These are phyloP conservation scores for Chlorospingus semifuscus DNA, from an alignment of 2,797 vertebrate genomes.

Conservation along the genomic window DNA sequence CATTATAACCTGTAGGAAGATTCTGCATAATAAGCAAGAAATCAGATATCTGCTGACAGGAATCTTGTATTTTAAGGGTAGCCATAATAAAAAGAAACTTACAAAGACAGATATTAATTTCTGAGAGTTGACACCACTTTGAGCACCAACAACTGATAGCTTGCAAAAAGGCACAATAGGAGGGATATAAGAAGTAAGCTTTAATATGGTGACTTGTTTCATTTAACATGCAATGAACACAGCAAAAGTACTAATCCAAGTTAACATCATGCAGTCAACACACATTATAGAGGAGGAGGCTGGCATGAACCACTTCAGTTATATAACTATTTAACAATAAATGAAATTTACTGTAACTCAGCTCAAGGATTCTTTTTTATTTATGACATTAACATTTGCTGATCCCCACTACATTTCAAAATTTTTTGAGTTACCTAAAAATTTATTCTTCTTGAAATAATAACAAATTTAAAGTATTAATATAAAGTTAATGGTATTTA, in stretches of 20 bases:
- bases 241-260: conserved; percentile 46
- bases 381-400: conserved; percentile 49
- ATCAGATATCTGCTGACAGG: conserved; percentile 25
- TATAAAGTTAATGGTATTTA: background rate
- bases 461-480: background rate
- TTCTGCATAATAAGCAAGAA: conserved; percentile 19
- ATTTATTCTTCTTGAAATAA: conserved; percentile 4
- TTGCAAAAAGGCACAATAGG: conserved; percentile 72
- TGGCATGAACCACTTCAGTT: background rate
- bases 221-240: conserved; percentile 65
- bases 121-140: conserved; percentile 72
- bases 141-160: conserved; percentile 70
- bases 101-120: conserved; percentile 72
- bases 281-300: conserved; percentile 1
- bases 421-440: background rate
- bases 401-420: background rate
- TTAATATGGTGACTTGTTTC: conserved; percentile 33
- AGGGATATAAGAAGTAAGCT: conserved; percentile 47
- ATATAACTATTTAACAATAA: conserved; percentile 13
- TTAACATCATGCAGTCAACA: conserved; percentile 54
- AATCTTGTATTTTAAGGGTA: conserved; percentile 42
- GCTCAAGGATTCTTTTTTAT: background rate
- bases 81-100: conserved; percentile 70
- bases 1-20: background rate
- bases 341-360: conserved; percentile 32